Evolutionary conservation across 1,140 invertebrate genomes (phyloP).

Genomic region (Tetraneura akinire): DNA sequence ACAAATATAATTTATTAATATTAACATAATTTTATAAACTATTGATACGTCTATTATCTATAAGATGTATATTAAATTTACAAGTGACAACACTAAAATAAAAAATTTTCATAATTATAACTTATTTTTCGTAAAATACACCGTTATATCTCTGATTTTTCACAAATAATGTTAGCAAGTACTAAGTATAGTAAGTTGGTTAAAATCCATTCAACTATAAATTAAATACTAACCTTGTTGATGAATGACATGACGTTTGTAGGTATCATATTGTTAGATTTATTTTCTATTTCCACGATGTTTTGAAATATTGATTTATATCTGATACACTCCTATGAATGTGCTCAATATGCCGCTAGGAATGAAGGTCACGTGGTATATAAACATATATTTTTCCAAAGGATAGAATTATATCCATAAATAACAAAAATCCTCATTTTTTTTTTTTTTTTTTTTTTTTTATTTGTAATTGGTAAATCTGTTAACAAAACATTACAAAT

Average conservation of each 20-base stretch:
- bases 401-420: conserved; percentile 11
- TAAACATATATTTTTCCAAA: not conserved
- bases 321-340: not conserved
- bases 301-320: conserved; percentile 25
- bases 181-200: not conserved
- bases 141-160: not conserved
- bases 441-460: too few relatives aligned
- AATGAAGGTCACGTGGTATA: not conserved
- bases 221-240: conserved; percentile 45
- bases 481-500: conserved; percentile 1
- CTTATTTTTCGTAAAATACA: not conserved
- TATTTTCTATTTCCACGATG: conserved; percentile 2
- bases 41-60: too few relatives aligned
- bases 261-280: conserved; percentile 41
- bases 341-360: not conserved
- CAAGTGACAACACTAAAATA: too few relatives aligned
- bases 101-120: not conserved
- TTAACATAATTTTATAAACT: too few relatives aligned
- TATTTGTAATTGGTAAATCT: not conserved
- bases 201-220: conserved; percentile 26
- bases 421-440: conserved; percentile 11
- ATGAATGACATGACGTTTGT: conserved; percentile 49
- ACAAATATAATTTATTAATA: too few relatives aligned
- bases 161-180: not conserved
- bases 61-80: too few relatives aligned